These are phyloP conservation scores for Girardinus metallicus DNA, from an alignment of 2,797 vertebrate species.

Conservation along the genomic window DNA sequence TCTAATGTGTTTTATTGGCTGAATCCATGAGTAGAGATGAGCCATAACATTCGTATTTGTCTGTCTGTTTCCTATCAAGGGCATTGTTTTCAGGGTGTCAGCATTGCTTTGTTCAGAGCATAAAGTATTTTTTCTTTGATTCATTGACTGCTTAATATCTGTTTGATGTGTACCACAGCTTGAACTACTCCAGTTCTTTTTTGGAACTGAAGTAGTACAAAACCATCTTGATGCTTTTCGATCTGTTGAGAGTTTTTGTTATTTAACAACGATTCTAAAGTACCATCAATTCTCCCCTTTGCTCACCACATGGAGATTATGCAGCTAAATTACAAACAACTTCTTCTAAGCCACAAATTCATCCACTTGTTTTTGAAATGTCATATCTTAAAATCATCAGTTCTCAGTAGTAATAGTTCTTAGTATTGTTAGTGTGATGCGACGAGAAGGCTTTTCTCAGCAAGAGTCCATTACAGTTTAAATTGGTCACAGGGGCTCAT, in stretches of 20 bases:
- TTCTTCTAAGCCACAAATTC: background rate
- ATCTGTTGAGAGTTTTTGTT: background rate
- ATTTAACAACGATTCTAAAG: background rate
- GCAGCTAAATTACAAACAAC: background rate
- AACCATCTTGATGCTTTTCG: background rate
- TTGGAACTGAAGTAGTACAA: background rate
- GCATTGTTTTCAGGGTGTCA: conserved; percentile 18
- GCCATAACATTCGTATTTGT: conserved; percentile 33
- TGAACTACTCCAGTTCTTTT: background rate
- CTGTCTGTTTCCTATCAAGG: conserved; percentile 24
- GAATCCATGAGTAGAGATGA: conserved; percentile 40
- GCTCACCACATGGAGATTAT: background rate
- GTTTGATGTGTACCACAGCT: background rate
- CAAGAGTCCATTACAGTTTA: background rate
- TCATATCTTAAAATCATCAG: background rate
- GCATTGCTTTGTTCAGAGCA: conserved; percentile 22
- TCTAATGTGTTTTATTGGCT: conserved; percentile 50
- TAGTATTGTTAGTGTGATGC: background rate
- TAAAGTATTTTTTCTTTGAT: conserved; percentile 29
- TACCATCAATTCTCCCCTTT: background rate
- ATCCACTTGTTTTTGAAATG: background rate
- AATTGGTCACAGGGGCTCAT: background rate
- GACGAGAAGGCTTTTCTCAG: background rate
- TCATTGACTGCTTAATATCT: background rate
- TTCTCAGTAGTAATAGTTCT: background rate